A percentile compares a stretch with the other conserved stretches of the same genome.
These are phyloP conservation scores for Pyrocephalus nanus DNA, from an alignment of 2,797 vertebrate genomes.

Conservation along the genomic window DNA sequence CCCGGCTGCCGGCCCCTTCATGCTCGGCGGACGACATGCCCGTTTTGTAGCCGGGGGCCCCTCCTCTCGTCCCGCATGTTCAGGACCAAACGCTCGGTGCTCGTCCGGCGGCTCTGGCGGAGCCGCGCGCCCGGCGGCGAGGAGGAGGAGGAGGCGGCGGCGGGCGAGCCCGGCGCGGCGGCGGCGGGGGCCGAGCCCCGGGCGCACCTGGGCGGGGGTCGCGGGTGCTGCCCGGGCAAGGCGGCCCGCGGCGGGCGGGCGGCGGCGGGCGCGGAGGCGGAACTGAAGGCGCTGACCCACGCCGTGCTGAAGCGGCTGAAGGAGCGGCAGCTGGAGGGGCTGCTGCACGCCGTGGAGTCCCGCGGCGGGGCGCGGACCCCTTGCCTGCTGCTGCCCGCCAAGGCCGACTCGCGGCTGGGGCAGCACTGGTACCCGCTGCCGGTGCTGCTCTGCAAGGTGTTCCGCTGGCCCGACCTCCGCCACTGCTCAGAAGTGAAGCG, in stretches of 20 bases:
- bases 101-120: conserved; percentile 98
- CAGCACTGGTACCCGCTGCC: conserved; percentile 88
- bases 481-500: conserved; percentile 72
- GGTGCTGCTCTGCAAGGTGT: conserved; percentile 94
- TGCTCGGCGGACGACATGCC: conserved; percentile 97
- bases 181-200: conserved; percentile 71
- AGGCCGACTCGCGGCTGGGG: conserved; percentile 87
- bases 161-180: background rate
- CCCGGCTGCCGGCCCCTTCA: conserved; percentile 95
- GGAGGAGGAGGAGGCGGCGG: conserved; percentile 81
- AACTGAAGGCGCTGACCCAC: conserved; percentile 93
- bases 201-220: conserved; percentile 68
- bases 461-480: conserved; percentile 97
- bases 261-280: conserved; percentile 88
- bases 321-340: conserved; percentile 92
- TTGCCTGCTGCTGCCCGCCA: conserved; percentile 89
- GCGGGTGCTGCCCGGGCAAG: conserved; percentile 90
- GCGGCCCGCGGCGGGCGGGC: conserved; percentile 84
- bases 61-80: conserved; percentile 97
- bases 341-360: conserved; percentile 94
- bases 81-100: conserved; percentile 98
- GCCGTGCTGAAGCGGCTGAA: conserved; percentile 91
- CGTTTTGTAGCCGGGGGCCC: conserved; percentile 95
- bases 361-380: conserved; percentile 90
- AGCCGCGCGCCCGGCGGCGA: conserved; percentile 93